These are phyloP conservation scores for Mesoclemmys tuberculata DNA, from an alignment of 2,113 vertebrate genomes.

Conservation along the genomic window DNA sequence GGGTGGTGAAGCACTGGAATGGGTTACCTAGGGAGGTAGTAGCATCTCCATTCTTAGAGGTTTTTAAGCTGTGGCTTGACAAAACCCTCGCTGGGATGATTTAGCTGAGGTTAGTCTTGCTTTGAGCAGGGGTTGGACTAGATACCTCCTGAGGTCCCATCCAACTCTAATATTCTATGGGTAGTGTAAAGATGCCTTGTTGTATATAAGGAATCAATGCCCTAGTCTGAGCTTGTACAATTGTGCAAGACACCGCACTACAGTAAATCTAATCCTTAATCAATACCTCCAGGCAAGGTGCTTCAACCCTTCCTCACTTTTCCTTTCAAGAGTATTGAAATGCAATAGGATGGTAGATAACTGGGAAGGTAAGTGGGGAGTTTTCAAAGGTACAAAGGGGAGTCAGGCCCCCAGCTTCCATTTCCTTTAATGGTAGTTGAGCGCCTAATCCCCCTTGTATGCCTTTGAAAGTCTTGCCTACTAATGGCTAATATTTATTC, in stretches of 20 bases:
- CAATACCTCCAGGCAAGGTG: background rate
- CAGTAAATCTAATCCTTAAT: background rate
- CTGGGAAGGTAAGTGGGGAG: background rate
- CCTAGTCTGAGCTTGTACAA: background rate
- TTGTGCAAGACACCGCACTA: background rate
- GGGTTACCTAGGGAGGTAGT: too few species aligned
- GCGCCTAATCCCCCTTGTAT: background rate
- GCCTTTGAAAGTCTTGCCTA: background rate
- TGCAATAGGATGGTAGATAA: background rate
- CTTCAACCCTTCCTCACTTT: fast-evolving
- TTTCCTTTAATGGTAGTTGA: background rate
- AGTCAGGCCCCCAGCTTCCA: background rate
- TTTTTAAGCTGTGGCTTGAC: too few species aligned
- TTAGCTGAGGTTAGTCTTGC: too few species aligned
- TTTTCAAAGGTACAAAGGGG: background rate
- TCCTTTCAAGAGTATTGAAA: background rate
- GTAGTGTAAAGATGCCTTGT: fast-evolving
- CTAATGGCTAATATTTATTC: fast-evolving
- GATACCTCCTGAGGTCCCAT: too few species aligned
- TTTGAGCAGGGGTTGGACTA: too few species aligned
- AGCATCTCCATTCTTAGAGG: too few species aligned
- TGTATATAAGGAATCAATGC: background rate
- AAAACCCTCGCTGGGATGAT: too few species aligned
- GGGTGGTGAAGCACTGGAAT: too few species aligned
- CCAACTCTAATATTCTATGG: too few species aligned